Percentiles rank a stretch among this genome's conserved stretches.
phyloP scores from a whole-genome alignment of 1,140 invertebrate species.

The Drosophila guanche region DNA sequence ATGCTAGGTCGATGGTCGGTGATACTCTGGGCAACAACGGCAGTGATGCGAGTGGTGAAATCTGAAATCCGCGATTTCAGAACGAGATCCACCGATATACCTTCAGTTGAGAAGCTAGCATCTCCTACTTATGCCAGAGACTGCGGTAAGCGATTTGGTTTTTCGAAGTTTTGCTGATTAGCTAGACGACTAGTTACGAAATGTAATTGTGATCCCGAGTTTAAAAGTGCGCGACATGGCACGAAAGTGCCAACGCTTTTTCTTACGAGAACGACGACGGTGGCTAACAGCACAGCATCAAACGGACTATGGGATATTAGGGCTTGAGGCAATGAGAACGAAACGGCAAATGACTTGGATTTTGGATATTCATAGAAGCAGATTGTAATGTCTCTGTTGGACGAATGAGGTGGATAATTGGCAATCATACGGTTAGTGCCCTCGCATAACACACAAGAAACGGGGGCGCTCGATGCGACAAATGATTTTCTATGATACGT shows the following conservation, averaged over 20 bases:
- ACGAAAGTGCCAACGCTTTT: too few relatives aligned
- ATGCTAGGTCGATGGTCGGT: too few relatives aligned
- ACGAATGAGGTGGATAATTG: too few relatives aligned
- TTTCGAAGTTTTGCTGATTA: neutral
- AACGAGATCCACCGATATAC: neutral
- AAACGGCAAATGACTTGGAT: too few relatives aligned
- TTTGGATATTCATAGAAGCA: too few relatives aligned
- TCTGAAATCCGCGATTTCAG: constrained; percentile 1
- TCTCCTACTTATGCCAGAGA: neutral
- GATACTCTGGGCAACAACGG: neutral
- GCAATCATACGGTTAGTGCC: too few relatives aligned
- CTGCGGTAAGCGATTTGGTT: neutral
- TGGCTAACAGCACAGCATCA: too few relatives aligned
- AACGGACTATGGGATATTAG: too few relatives aligned
- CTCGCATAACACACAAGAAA: too few relatives aligned
- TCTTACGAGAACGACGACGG: too few relatives aligned
- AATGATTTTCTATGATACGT: neutral
- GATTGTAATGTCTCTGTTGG: too few relatives aligned
- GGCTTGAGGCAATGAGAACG: too few relatives aligned
- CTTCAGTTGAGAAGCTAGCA: constrained; percentile 1
- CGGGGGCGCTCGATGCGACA: neutral
- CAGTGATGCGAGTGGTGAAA: constrained; percentile 1
- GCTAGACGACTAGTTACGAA: constrained; percentile 1
- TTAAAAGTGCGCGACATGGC: neutral
- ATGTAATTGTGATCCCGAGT: neutral